Conservation (phyloP, 2,888 invertebrate species). For the Podotricha telesiphe region DNA sequence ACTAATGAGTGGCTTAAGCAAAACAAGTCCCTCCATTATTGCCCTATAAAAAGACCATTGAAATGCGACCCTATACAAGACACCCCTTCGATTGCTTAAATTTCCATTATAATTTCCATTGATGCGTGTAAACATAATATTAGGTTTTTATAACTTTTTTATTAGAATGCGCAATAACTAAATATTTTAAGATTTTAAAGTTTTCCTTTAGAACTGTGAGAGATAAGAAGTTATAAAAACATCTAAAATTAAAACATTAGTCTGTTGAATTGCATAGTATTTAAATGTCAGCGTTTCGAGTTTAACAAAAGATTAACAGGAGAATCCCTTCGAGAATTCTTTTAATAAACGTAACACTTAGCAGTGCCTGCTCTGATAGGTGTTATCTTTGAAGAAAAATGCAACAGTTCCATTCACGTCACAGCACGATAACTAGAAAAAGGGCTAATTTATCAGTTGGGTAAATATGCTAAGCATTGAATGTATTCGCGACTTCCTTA, state of each 20-base stretch:
- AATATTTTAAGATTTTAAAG: neutral
- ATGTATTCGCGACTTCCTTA: conserved; percentile 54
- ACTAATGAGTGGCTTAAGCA: conserved; percentile 73
- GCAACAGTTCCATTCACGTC: conserved; percentile 70
- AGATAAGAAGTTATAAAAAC: neutral
- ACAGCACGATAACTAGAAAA: conserved; percentile 68
- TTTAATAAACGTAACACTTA: conserved; percentile 39
- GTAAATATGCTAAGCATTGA: conserved; percentile 76
- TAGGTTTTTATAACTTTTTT: conserved; percentile 33
- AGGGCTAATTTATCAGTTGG: conserved; percentile 74
- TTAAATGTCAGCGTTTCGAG: neutral
- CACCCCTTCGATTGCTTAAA: conserved; percentile 72
- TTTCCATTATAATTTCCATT: conserved; percentile 64
- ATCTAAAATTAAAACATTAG: neutral
- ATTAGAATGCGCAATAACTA: conserved; percentile 14
- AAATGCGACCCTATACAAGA: conserved; percentile 59
- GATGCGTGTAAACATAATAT: conserved; percentile 46
- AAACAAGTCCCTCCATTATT: conserved; percentile 67
- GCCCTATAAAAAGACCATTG: conserved; percentile 70
- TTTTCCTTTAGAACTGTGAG: neutral
- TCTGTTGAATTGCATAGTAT: conserved; percentile 8
- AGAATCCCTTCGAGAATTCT: conserved; percentile 22
- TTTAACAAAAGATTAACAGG: neutral
- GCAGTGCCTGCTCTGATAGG: conserved; percentile 46
- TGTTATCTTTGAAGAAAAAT: conserved; percentile 69